A percentile compares a stretch with the other conserved stretches of the same genome.
Evolutionary conservation across 2,113 vertebrate genomes (phyloP).

Genomic region (Cyphomyrus plagiostoma): DNA sequence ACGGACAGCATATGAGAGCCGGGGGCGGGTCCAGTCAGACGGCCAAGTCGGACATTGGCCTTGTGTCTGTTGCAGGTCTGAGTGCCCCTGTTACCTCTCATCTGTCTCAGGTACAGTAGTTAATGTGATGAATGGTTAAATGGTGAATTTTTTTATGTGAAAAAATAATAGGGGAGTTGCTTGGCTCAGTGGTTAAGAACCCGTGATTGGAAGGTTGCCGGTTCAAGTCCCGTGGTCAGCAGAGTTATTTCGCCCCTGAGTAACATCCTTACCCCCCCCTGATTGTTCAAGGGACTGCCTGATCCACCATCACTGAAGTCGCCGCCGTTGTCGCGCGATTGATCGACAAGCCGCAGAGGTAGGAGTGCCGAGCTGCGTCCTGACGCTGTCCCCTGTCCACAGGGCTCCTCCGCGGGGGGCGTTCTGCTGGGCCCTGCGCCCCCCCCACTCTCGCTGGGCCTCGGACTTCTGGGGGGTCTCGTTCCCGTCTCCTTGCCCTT

Average conservation of each 20-base stretch:
- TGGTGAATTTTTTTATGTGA: background rate
- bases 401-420: conserved; percentile 79
- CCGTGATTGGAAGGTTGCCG: background rate
- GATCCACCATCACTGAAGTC: background rate
- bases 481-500: conserved; percentile 95
- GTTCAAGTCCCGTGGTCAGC: background rate
- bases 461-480: conserved; percentile 92
- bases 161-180: background rate
- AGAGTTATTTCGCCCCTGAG: background rate
- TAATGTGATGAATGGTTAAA: background rate
- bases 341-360: background rate
- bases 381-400: conserved; percentile 26
- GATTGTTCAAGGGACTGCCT: background rate
- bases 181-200: background rate
- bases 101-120: conserved; percentile 54
- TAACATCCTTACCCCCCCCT: background rate
- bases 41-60: conserved; percentile 51
- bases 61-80: conserved; percentile 46
- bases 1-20: conserved; percentile 51
- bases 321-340: background rate
- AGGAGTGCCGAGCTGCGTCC: background rate
- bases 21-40: conserved; percentile 48
- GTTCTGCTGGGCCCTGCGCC: conserved; percentile 72
- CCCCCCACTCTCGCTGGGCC: conserved; percentile 84
- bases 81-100: conserved; percentile 55